phyloP scores from a whole-genome alignment of 2,113 vertebrate genomes.

The Chlorodrepanis virens region DNA sequence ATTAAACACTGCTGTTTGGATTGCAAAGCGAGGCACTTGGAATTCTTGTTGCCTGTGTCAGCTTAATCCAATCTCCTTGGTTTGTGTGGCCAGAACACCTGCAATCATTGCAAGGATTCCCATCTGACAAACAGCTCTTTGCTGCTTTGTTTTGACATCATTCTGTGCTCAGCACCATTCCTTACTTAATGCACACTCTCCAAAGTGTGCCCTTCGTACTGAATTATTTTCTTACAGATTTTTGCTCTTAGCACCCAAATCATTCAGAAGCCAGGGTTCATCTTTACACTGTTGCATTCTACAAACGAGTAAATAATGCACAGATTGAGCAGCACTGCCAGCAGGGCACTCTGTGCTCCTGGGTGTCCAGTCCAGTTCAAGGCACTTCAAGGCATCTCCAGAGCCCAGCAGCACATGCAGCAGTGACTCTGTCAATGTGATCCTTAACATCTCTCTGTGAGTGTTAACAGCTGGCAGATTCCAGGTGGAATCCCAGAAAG shows the following conservation, averaged over 20 bases:
- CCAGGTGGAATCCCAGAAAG: neutral
- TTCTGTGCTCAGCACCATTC: neutral
- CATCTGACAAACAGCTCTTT: neutral
- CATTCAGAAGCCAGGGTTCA: neutral
- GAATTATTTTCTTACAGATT: neutral
- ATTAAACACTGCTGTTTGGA: neutral
- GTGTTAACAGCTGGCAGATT: neutral
- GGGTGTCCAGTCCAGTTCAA: neutral
- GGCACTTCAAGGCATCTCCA: neutral
- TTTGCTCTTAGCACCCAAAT: neutral
- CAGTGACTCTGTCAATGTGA: neutral
- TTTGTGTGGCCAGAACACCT: neutral
- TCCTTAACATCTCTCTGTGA: neutral
- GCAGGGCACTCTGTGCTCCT: neutral
- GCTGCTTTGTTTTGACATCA: neutral
- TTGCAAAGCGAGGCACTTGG: neutral
- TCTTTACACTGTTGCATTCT: neutral
- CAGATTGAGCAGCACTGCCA: fast-evolving
- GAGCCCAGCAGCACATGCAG: neutral
- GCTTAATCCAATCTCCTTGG: neutral
- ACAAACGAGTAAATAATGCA: neutral
- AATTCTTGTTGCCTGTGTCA: neutral
- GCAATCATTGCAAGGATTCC: neutral
- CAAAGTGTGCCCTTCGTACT: neutral
- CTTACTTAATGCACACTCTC: neutral